phyloP scores from a whole-genome alignment of 2,888 invertebrate species.

The Sesamia inferens region DNA sequence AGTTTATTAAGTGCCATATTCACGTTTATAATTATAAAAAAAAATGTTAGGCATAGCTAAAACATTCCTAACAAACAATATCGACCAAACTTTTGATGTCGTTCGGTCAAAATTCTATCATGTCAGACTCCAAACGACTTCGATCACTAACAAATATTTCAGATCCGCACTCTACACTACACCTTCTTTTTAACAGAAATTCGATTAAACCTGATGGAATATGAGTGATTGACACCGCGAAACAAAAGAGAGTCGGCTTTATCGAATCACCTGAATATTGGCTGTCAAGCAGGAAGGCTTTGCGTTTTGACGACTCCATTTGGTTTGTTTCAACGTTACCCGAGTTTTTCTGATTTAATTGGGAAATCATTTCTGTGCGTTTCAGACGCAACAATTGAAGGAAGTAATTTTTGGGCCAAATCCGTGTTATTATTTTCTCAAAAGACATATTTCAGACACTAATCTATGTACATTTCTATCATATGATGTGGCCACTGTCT shows the following conservation, averaged over 20 bases:
- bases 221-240: slow-evolving; percentile 54
- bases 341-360: not conserved
- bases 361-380: not conserved
- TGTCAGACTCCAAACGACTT: slow-evolving; percentile 1
- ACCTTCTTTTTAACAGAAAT: slow-evolving; percentile 36
- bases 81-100: not conserved
- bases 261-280: slow-evolving; percentile 52
- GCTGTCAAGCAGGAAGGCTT: slow-evolving; percentile 26
- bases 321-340: slow-evolving; percentile 12
- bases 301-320: slow-evolving; percentile 21
- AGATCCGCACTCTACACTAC: slow-evolving; percentile 5
- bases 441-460: not conserved
- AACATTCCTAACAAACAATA: not conserved
- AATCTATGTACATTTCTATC: not conserved
- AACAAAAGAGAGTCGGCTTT: slow-evolving; percentile 47
- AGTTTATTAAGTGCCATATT: no score
- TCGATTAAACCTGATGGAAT: slow-evolving; percentile 45
- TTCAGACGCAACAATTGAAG: not conserved
- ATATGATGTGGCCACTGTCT: not conserved
- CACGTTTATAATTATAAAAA: no score
- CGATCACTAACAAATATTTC: slow-evolving; percentile 38
- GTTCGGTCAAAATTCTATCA: slow-evolving; percentile 39
- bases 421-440: not conserved
- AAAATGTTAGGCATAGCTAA: not conserved
- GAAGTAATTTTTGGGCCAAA: not conserved